Percentiles rank a stretch among this genome's conserved stretches.
phyloP scores from a whole-genome alignment of 2,888 invertebrate genomes.

The Actias luna region DNA sequence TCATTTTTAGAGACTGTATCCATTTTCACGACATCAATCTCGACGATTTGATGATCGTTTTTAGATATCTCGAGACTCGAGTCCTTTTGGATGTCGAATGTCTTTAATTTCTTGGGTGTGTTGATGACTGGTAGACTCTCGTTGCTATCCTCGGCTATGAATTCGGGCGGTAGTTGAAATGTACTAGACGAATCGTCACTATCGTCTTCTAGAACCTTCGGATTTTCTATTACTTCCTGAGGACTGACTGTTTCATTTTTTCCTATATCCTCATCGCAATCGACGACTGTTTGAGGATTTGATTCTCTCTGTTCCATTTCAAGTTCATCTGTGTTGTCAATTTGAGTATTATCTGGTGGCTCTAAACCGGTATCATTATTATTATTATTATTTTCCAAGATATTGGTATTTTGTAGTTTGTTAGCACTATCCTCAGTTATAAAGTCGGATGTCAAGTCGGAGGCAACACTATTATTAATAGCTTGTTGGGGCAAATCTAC shows the following conservation, averaged over 20 bases:
- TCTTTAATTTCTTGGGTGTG: slow-evolving; percentile 50
- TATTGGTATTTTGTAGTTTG: slow-evolving; percentile 19
- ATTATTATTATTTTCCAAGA: background rate
- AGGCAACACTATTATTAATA: slow-evolving; percentile 24
- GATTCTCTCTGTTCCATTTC: background rate
- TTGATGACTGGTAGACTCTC: slow-evolving; percentile 34
- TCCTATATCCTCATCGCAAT: background rate
- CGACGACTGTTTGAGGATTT: background rate
- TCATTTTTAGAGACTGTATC: slow-evolving; percentile 24
- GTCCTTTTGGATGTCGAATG: slow-evolving; percentile 47
- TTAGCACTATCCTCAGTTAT: slow-evolving; percentile 36
- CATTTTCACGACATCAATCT: slow-evolving; percentile 48
- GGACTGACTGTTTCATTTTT: background rate
- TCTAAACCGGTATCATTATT: background rate
- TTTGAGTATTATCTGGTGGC: background rate
- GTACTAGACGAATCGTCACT: slow-evolving; percentile 34
- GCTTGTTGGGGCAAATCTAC: slow-evolving; percentile 12
- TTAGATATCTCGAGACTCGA: slow-evolving; percentile 61
- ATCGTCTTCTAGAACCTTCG: slow-evolving; percentile 8
- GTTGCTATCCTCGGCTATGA: slow-evolving; percentile 36
- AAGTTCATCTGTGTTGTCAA: background rate
- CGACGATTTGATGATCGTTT: slow-evolving; percentile 44
- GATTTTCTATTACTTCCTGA: slow-evolving; percentile 16
- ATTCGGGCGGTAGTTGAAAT: slow-evolving; percentile 40
- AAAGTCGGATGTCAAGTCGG: slow-evolving; percentile 39